phyloP scores from a whole-genome alignment of 1,140 invertebrate genomes.

The Drosophila elegans region DNA sequence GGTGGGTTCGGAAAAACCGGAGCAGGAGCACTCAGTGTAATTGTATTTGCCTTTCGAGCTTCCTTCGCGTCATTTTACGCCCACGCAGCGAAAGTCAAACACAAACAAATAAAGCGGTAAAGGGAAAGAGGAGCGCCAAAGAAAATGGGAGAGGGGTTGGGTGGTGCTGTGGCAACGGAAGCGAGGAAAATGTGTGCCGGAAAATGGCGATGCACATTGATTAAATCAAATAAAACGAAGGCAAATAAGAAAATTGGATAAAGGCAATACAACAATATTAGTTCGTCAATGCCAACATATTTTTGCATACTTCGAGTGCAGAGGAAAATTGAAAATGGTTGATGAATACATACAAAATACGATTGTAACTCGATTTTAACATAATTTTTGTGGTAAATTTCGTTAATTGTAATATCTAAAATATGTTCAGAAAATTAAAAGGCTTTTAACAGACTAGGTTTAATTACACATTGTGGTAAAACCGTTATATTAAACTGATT shows the following conservation, averaged over 20 bases:
- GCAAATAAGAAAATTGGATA: constrained; percentile 73
- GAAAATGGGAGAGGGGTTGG: constrained; percentile 3
- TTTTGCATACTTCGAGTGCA: constrained; percentile 5
- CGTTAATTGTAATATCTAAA: no score
- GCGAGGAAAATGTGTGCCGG: constrained; percentile 31
- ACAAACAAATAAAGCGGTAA: constrained; percentile 76
- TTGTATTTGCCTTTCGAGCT: constrained; percentile 78
- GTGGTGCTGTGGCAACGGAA: not conserved
- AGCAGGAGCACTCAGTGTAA: constrained; percentile 76
- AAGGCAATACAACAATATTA: constrained; percentile 46
- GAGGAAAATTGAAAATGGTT: no score
- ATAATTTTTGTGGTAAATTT: no score
- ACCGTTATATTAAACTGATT: no score
- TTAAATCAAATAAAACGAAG: constrained; percentile 73
- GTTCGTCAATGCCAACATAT: constrained; percentile 29
- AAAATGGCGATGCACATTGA: constrained; percentile 60
- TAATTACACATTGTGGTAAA: no score
- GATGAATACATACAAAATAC: no score
- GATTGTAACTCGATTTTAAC: no score
- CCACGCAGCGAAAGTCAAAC: constrained; percentile 72
- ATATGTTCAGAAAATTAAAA: no score
- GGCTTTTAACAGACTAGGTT: no score
- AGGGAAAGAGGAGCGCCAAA: constrained; percentile 41
- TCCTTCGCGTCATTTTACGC: constrained; percentile 62
- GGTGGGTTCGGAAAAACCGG: not conserved